These are phyloP conservation scores for Petrophora chlorosata DNA, from an alignment of 2,888 invertebrate genomes.

Conservation along the genomic window DNA sequence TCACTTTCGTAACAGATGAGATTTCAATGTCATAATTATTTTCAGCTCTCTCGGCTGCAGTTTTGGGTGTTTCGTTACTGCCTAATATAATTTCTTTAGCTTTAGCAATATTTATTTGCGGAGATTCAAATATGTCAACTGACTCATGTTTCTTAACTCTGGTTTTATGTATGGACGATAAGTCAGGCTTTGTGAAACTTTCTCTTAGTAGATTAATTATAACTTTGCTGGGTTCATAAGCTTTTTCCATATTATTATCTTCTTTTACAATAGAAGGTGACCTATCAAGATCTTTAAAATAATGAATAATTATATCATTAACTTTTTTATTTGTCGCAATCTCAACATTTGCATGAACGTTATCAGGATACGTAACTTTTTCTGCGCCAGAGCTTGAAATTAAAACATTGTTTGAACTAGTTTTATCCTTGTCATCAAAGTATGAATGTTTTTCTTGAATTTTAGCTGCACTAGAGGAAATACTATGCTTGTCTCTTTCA, in stretches of 20 bases:
- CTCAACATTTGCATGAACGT: slow-evolving; percentile 42
- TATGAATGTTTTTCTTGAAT: slow-evolving; percentile 7
- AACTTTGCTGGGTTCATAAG: slow-evolving; percentile 56
- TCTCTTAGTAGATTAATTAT: slow-evolving; percentile 67
- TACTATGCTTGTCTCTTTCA: neutral
- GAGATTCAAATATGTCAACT: slow-evolving; percentile 66
- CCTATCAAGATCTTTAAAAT: slow-evolving; percentile 44
- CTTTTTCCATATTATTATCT: slow-evolving; percentile 40
- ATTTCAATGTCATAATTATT: slow-evolving; percentile 25
- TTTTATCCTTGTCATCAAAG: slow-evolving; percentile 24
- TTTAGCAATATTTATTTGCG: slow-evolving; percentile 30
- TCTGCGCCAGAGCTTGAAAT: slow-evolving; percentile 23
- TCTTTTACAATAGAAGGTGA: slow-evolving; percentile 70
- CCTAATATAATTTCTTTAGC: slow-evolving; percentile 25
- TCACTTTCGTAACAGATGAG: neutral
- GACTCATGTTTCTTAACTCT: slow-evolving; percentile 57
- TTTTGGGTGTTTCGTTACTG: neutral
- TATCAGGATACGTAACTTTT: slow-evolving; percentile 57
- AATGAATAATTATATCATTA: slow-evolving; percentile 34
- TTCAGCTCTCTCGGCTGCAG: neutral
- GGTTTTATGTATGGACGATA: slow-evolving; percentile 43
- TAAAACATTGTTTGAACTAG: slow-evolving; percentile 8
- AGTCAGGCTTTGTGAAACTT: slow-evolving; percentile 51
- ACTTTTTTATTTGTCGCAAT: slow-evolving; percentile 37
- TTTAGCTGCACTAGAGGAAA: neutral